Percentiles rank a stretch among this genome's conserved stretches.
These are phyloP conservation scores for Bradypodion ventrale DNA, from an alignment of 2,797 vertebrate species.

Conservation along the genomic window DNA sequence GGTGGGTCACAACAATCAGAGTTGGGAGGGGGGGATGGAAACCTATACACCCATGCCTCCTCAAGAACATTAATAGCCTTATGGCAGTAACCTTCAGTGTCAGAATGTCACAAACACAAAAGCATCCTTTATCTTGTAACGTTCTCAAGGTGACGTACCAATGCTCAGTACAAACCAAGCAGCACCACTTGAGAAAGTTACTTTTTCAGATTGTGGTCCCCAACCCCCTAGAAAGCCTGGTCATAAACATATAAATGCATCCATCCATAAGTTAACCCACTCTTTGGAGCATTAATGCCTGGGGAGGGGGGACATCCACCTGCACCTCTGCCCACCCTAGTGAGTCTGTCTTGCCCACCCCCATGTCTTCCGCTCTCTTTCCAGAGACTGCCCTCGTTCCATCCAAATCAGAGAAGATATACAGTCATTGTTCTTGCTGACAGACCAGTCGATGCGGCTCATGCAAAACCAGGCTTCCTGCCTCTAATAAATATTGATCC, in stretches of 20 bases:
- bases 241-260: too few species aligned
- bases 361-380: rapidly evolving
- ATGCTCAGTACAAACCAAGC: not conserved
- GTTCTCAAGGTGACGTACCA: too few species aligned
- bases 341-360: not conserved
- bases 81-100: not conserved
- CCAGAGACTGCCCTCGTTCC: constrained; percentile 11
- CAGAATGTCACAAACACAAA: not conserved
- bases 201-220: too few species aligned
- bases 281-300: too few species aligned
- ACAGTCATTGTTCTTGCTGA: constrained; percentile 53
- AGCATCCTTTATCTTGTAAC: not conserved
- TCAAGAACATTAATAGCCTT: too few species aligned
- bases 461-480: constrained; percentile 68
- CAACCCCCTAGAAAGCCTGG: too few species aligned
- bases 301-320: too few species aligned
- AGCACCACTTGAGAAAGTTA: not conserved
- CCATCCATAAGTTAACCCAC: too few species aligned
- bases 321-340: not conserved
- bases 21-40: too few species aligned
- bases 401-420: constrained; percentile 54
- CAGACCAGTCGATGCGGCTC: constrained; percentile 58
- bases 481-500: constrained; percentile 69
- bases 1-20: too few species aligned
- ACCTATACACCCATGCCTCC: too few species aligned